A percentile compares a stretch with the other conserved stretches of the same genome.
Evolutionary conservation across 1,140 invertebrate species (phyloP).

Genomic region (Leptestheria dahalacensis): DNA sequence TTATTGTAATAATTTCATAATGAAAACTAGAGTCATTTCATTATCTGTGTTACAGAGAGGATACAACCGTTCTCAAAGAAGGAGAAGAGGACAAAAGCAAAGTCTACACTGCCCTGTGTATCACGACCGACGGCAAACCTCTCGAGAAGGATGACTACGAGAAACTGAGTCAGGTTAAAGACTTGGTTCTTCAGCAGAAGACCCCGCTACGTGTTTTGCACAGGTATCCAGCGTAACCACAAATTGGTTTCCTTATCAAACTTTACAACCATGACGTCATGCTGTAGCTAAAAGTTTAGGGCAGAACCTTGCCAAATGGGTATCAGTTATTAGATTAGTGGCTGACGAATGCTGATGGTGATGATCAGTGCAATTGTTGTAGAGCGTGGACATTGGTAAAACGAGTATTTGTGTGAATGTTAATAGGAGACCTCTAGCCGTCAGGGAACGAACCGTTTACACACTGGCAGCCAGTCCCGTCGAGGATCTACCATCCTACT

Average conservation of each 20-base stretch:
- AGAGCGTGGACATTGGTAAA: no score
- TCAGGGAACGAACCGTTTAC: constrained; percentile 45
- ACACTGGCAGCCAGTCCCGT: constrained; percentile 34
- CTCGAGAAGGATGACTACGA: constrained; percentile 31
- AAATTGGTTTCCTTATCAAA: no score
- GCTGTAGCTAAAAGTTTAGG: no score
- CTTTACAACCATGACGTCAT: no score
- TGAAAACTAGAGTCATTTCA: neutral
- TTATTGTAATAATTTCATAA: constrained; percentile 6
- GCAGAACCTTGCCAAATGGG: no score
- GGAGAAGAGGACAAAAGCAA: constrained; percentile 77
- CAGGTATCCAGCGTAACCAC: constrained; percentile 26
- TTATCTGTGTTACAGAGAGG: constrained; percentile 36
- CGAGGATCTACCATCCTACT: constrained; percentile 27
- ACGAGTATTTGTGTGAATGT: no score
- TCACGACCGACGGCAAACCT: constrained; percentile 28
- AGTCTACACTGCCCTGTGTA: constrained; percentile 62
- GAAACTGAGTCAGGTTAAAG: constrained; percentile 36
- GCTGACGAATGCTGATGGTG: no score
- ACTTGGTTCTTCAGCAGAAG: constrained; percentile 41
- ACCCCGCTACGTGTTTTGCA: constrained; percentile 77
- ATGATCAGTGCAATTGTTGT: no score
- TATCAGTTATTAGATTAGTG: no score
- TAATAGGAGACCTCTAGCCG: constrained; percentile 45
- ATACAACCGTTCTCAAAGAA: constrained; percentile 56